These are phyloP conservation scores for Bungarus multicinctus DNA, from an alignment of 2,113 vertebrate species.

Conservation along the genomic window DNA sequence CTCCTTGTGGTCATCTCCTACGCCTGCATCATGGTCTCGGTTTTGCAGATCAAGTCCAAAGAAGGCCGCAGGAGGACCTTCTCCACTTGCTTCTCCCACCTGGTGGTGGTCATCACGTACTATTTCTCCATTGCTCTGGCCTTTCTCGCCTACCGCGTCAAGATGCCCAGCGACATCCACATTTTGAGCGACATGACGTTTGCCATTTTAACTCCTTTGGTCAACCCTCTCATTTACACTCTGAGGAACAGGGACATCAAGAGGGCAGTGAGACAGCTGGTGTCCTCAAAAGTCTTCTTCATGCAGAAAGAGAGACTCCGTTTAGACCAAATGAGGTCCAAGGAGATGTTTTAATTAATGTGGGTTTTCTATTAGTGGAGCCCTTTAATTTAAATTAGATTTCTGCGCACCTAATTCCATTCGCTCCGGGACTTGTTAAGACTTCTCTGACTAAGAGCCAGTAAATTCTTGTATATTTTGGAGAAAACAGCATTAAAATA, in stretches of 20 bases:
- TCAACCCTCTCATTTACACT: constrained; percentile 47
- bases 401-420: not conserved
- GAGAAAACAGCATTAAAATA: too few species aligned
- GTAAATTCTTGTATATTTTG: too few species aligned
- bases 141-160: constrained; percentile 6
- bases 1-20: constrained; percentile 31
- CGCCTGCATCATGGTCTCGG: not conserved
- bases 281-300: not conserved
- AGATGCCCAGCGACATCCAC: constrained; percentile 29
- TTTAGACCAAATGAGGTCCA: not conserved
- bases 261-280: constrained; percentile 24
- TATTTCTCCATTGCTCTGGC: constrained; percentile 22
- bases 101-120: constrained; percentile 47
- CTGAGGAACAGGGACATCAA: constrained; percentile 55
- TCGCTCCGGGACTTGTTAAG: too few species aligned
- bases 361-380: not conserved
- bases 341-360: not conserved
- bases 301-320: not conserved
- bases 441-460: too few species aligned
- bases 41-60: constrained; percentile 29
- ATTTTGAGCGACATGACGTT: constrained; percentile 34
- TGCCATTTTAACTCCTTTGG: constrained; percentile 38
- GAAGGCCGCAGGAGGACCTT: constrained; percentile 36
- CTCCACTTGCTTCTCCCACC: constrained; percentile 46
- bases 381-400: not conserved